Evolutionary conservation across 2,888 invertebrate genomes (phyloP), one percentile per base, ranked within the genome.

Genomic region (Ptilodon capucinus): DNA sequence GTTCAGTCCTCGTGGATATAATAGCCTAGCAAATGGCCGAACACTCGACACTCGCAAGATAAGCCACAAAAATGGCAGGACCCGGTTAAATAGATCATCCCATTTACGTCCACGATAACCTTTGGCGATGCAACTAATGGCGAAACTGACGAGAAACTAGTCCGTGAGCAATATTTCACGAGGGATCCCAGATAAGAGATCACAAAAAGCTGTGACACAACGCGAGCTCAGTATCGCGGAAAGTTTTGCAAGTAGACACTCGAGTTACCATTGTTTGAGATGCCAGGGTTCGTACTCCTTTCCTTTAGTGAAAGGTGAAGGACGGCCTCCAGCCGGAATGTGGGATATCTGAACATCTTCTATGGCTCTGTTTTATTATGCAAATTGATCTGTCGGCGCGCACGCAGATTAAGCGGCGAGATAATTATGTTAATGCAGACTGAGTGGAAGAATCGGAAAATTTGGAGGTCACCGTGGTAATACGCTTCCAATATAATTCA

Each of bases 261-360:
- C 70, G 62, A 71, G 73, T 79, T 74, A 67, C 71, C 77, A 82
- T 79, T 81, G 81, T 83, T 73, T 76, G 73, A 73, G 75, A 76
- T 70, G 76, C 71, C 78, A 69, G 67, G 70, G 75, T 68, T 75
- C 77, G 70, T 70, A 71, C 76, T 77, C 79, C 78, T 81, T 80
- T 81, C 80, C 71, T 78, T 79, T 76, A 67, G 60, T 62, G 66
- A 88, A 86, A 88, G 84, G 87, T 86, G 87, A 88, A 88, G 89
- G 88, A 82, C 81, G 64, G 60, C 28, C 48, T 44, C 57, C 62
- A 59, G 54, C 60, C 56, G 79, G 76, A 77, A 80, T 81, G 76
- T 68, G 70, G 76, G 74, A 79, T 79, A 79, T 72, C 70, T 63
- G 64, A 60, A 54, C 63, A 72, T 71, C 68, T 64, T 55, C 65